Evolutionary conservation across 2,888 invertebrate genomes (phyloP).

Genomic region (Blomia tropicalis): DNA sequence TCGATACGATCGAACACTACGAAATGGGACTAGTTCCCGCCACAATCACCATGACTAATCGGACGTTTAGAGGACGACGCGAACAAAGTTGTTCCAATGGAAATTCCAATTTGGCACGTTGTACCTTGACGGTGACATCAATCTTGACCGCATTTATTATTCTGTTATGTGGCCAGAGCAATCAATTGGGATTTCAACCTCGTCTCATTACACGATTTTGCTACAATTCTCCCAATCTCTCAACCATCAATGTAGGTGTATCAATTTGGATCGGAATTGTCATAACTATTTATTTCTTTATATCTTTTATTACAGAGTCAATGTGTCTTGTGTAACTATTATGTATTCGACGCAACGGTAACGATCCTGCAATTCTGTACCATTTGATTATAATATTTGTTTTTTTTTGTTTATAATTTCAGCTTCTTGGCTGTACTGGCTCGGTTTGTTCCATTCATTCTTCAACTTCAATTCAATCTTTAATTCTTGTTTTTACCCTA

Average conservation of each 20-base stretch:
- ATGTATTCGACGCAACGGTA: constrained; percentile 23
- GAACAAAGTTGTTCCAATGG: too few relatives aligned
- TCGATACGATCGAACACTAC: too few relatives aligned
- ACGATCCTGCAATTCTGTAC: too few relatives aligned
- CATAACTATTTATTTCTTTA: neutral
- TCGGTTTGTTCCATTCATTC: constrained; percentile 13
- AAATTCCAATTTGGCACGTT: neutral
- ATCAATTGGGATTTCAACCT: constrained; percentile 13
- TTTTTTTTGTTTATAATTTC: neutral
- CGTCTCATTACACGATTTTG: constrained; percentile 25
- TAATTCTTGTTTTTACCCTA: neutral
- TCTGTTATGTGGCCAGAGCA: neutral
- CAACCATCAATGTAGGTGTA: constrained; percentile 22
- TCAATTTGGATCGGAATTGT: neutral
- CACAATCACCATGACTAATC: neutral
- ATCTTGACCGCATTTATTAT: neutral
- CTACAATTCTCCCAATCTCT: constrained; percentile 25
- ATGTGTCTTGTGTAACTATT: constrained; percentile 26
- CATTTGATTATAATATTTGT: too few relatives aligned
- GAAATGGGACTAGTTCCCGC: too few relatives aligned
- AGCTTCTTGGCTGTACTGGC: constrained; percentile 26
- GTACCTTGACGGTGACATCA: neutral
- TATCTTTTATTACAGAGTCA: constrained; percentile 22
- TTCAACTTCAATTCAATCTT: neutral
- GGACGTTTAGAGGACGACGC: neutral